Evolutionary conservation across 1,140 invertebrate genomes (phyloP).

Genomic region (Lordiphosa clarofinis): DNA sequence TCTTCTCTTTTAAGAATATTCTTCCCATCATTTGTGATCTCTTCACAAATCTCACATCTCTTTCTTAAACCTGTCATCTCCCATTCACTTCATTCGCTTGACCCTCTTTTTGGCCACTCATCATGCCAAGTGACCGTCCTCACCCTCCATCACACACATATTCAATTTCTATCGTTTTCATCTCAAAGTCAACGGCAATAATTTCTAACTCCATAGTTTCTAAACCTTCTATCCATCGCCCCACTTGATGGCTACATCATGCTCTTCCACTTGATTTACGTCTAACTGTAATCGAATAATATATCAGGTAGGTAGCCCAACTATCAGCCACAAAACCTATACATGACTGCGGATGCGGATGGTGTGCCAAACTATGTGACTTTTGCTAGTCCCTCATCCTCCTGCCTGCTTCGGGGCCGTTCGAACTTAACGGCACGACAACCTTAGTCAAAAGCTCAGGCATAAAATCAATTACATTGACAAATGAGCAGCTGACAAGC

Average conservation of each 20-base stretch:
- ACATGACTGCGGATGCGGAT: conserved; percentile 14
- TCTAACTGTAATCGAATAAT: conserved; percentile 76
- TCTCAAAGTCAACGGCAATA: conserved; percentile 37
- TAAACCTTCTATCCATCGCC: conserved; percentile 14
- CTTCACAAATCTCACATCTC: no score
- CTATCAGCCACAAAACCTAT: conserved; percentile 39
- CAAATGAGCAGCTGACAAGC: conserved; percentile 76
- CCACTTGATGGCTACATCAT: conserved; percentile 65
- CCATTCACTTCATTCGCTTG: conserved; percentile 4
- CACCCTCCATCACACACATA: conserved; percentile 7
- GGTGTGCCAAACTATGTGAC: conserved; percentile 5
- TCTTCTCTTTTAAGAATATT: no score
- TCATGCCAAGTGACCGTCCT: conserved; percentile 1
- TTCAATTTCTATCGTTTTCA: conserved; percentile 29
- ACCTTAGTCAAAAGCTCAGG: conserved; percentile 68
- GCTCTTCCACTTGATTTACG: conserved; percentile 76
- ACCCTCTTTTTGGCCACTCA: conserved; percentile 1
- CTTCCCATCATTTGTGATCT: no score
- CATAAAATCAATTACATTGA: conserved; percentile 78
- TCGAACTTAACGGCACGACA: conserved; percentile 39
- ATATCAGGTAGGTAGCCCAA: conserved; percentile 58
- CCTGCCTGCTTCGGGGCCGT: neutral
- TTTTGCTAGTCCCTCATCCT: neutral
- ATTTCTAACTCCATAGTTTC: conserved; percentile 2
- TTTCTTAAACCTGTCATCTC: neutral